phyloP scores from a whole-genome alignment of 1,140 invertebrate genomes.

The Eciton burchellii region DNA sequence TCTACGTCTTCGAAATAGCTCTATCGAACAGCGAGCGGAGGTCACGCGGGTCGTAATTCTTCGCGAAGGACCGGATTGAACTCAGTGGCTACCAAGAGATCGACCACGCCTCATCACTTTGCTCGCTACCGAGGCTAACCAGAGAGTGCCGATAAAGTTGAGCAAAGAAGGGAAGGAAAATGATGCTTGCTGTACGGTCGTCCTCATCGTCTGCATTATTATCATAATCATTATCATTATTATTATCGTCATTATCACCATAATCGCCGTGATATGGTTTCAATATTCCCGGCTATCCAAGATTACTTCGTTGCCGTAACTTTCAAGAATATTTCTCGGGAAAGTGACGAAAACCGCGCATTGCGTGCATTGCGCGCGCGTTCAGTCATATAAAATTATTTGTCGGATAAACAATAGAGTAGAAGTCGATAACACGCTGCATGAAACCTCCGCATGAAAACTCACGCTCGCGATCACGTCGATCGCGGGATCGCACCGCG shows the following conservation, averaged over 20 bases:
- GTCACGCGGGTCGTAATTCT: slow-evolving; percentile 75
- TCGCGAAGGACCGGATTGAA: slow-evolving; percentile 77
- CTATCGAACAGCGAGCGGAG: slow-evolving; percentile 75
- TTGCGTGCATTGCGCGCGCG: background rate
- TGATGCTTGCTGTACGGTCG: slow-evolving; percentile 20
- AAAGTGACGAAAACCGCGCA: background rate
- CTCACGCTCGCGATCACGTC: slow-evolving; percentile 10
- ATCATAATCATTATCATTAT: slow-evolving; percentile 61
- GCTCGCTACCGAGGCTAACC: slow-evolving; percentile 75
- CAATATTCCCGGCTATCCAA: slow-evolving; percentile 32
- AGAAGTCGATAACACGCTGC: background rate
- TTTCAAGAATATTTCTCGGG: background rate
- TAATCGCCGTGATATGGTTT: slow-evolving; percentile 32
- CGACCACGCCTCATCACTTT: slow-evolving; percentile 84
- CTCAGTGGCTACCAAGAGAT: slow-evolving; percentile 81
- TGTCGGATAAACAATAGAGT: background rate
- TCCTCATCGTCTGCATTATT: slow-evolving; percentile 62
- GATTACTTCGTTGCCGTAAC: slow-evolving; percentile 20
- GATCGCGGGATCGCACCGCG: slow-evolving; percentile 3
- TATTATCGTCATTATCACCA: slow-evolving; percentile 51
- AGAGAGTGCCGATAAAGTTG: slow-evolving; percentile 46
- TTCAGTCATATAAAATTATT: slow-evolving; percentile 17
- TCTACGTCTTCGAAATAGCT: slow-evolving; percentile 78
- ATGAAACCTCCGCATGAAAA: slow-evolving; percentile 13
- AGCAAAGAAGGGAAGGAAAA: slow-evolving; percentile 54